Base-by-base conservation (phyloP, 1,140 invertebrate species). In the Bombus polaris region DNA sequence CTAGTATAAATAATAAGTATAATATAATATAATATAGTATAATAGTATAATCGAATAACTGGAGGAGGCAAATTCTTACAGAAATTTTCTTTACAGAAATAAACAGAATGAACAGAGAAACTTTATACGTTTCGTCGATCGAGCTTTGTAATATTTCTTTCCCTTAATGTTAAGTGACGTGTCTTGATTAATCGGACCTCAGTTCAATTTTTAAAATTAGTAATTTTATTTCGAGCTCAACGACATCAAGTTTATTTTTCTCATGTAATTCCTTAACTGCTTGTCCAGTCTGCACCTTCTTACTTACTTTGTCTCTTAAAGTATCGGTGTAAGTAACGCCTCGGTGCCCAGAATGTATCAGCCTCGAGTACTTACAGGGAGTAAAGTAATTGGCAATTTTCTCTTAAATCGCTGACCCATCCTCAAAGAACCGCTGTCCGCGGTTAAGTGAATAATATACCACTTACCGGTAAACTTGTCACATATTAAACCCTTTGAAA, bases 351-450 rank as follows among this genome's bases (percentile, higher is more conserved):
- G 15, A 74, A 74, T 47, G 72, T 74, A 74, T 74, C 72, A 74
- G 22, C 72, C 42, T 47, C 72, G 35, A 74, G 42, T 74, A 74
- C 42, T 74, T 74, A 74, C 42, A 74, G 18, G 10, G 42, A 47
- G 72, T 25, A 22, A 62, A 77, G 47, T 77, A 77, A 77, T 77
- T 77, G 75, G 75, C 75, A 77, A 77, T 77, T 77, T 77, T 62
- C 75, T 39, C 75, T 59, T 39, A 77, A 59, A 77, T 77, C 53
- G 75, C n/a, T 35, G 53, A 71, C 68, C 68, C 37, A 39, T 37
- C 28, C 75, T 47, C 72, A 47, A 74, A 74, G 53, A 77, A 39
- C 35, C 18, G 6, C 28, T 39, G 39, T 59, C 71, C 71, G 35
- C 72, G 72, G n/a, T 47, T 37, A 74, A 74, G n/a, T 22, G 42